phyloP scores from a whole-genome alignment of 2,113 vertebrate genomes.

The Oenanthe oenanthe region DNA sequence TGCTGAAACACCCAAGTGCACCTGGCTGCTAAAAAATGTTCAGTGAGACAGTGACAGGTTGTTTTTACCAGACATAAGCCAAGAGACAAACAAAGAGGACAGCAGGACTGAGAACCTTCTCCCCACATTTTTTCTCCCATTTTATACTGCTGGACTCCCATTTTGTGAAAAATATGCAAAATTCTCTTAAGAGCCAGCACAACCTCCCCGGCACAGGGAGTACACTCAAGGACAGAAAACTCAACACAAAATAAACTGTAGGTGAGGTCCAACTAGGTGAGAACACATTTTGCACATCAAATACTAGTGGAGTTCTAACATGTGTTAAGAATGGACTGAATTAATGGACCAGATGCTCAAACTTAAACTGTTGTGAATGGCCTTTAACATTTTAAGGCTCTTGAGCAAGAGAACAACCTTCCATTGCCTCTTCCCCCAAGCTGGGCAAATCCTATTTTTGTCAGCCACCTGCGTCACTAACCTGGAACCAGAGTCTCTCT shows the following conservation, averaged over 20 bases:
- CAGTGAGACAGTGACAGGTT: neutral
- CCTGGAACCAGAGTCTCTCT: neutral
- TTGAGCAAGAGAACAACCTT: neutral
- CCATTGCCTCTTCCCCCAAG: neutral
- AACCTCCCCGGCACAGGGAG: neutral
- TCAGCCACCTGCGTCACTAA: constrained; percentile 14
- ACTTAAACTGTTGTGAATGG: neutral
- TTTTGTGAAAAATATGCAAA: neutral
- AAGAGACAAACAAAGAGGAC: neutral
- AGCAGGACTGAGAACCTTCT: neutral
- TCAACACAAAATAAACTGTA: neutral
- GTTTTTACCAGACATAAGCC: neutral
- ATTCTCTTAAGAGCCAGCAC: neutral
- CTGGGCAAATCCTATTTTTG: constrained; percentile 25
- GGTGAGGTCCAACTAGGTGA: neutral
- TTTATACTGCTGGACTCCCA: neutral
- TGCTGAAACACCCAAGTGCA: neutral
- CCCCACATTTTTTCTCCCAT: neutral
- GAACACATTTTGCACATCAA: neutral
- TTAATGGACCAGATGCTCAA: neutral
- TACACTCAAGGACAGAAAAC: neutral
- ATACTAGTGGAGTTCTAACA: neutral
- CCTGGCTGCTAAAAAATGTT: neutral
- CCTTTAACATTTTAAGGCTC: neutral
- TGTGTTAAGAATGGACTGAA: neutral